Base-by-base conservation (phyloP, 2,888 invertebrate genomes). In the Cerastis rubricosa region DNA sequence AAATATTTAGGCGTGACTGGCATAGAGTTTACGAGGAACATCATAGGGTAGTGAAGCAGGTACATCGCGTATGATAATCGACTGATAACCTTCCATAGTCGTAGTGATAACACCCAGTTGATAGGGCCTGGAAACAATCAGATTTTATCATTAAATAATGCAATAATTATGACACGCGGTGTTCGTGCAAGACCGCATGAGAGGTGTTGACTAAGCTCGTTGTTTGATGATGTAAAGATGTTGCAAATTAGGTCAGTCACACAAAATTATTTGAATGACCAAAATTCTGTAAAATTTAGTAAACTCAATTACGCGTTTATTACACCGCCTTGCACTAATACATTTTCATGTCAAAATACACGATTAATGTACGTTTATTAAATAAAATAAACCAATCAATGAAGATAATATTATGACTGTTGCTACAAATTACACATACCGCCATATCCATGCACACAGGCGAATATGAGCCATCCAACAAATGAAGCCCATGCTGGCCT, bases 51-150 rank as follows among this genome's bases (percentile, higher is more conserved):
- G 87, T 97, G 97, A 5, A 96, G 87, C 0, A 97, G 85, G 83
- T 97, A 97, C 92, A 97, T 96, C 2, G 96, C 96, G 76, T 97
- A 97, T 0, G 97, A 97, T 2, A 97, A 88, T 57, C 96, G 94
- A n/a, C 95, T 94, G 3, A 97, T 91, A 9, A 97, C 89, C 87
- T 96, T 95, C 94, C 97, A 97, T 22, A 97, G 84, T 14, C 90
- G 88, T 12, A 95, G 88, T 0, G 97, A 95, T 54, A 97, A 86
- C 69, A 97, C 92, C 94, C 95, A 94, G 83, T 96, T 94, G 3
- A 97, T 89, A n/a, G 94, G 92, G 80, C 96, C 96, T 97, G 84
- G 43, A 89, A 82, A 25, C 3, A 77, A 61, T 17, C 3, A 68
- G n/a, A 14, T 25, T 45, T 17, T 22, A 49, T 69, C 22, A 49